Evolutionary conservation across 2,888 invertebrate genomes (phyloP), one percentile per base, ranked within the genome.

Genomic region (Drosophila niveifrons): DNA sequence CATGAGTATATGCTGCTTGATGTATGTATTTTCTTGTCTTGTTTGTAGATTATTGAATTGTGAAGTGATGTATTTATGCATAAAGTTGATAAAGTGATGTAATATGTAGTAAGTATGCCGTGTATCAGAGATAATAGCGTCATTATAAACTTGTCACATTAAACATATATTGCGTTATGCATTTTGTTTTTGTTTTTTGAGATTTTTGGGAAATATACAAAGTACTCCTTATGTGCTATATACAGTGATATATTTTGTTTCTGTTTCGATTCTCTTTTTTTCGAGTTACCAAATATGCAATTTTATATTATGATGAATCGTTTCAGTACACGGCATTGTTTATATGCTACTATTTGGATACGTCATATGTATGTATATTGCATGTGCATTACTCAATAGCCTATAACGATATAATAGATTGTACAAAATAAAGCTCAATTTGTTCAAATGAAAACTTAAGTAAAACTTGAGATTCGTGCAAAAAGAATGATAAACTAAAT

Each of bases 291-390:
- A 66, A 71, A 57, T 61, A 34, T 66, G 41, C 11, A 56, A 61
- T 66, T 57, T 36, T 10, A 1, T n/a, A 31, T 48, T 13, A 13
- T 70, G 63, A 13, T 70, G 63, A 67, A 23, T 23, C 23, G 23
- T 23, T 67, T 71, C 63, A 78, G 69, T 70, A 79, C 74, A 65
- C 75, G 78, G 66, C 66, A 68, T 62, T 56, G 66, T 57, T 69
- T 75, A 66, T 71, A 78, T 63, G 62, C 82, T 85, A 85, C 64
- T 86, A 77, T 88, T 85, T 88, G 88, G 82, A 88, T 88, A 85
- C 82, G 80, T 82, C 76, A 70, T 82, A 72, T 63, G 39, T 55
- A 46, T 63, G 46, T 56, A 56, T 75, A 63, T 75, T 78, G 82
- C 74, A 64, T 55, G 69, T 67, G 83, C 67, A 56, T 68, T 67